Evolutionary conservation across 2,113 vertebrate genomes (phyloP), one percentile per base, ranked within the genome.

Genomic region (Meles meles): DNA sequence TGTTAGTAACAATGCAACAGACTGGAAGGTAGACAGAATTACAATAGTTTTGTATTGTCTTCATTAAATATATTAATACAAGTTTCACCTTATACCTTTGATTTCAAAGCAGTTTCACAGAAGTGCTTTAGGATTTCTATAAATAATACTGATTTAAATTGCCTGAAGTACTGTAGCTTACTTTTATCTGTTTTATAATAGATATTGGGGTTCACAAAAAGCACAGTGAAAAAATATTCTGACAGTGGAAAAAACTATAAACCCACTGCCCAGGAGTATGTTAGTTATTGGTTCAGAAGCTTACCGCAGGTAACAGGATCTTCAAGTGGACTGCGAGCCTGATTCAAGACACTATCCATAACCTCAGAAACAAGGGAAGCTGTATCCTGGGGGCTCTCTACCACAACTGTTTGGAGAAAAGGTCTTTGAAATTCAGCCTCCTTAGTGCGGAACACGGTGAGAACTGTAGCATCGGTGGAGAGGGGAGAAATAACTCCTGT

Each of bases 401-500:
- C 74, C 31, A 94, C 55, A 71, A 42, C 74, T 15, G 95, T 80
- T 83, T 97, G 97, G 39, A 98, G 93, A 74, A 44, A 59, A 71
- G 65, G 81, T 15, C 10, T 77, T 37, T 98, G 98, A 85, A 88
- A 79, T 37, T 97, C 97, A 1, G 80, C 27, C 52, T 96, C 92
- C 55, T 97, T 96, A 7, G 98, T 69, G 65, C 92, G 93, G 37
- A 99, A 95, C n/a, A 99, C 5, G 79, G 99, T 99, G 94, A 99
- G 99, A 94, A 99, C 11, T 29, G 99, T 99, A 27, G 99, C 87
- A 17, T 59, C 97, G 44, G 97, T 91, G 1, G 99, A 99, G 71
- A 99, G 92, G 0, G 99, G 99, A 2, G 99, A 99, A 39, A 99
- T 96, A 77, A 99, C 95, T 25, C 99, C 99, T 1, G 99, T 99